These are phyloP conservation scores for Plusia festucae DNA, from an alignment of 2,888 invertebrate genomes.

Conservation along the genomic window DNA sequence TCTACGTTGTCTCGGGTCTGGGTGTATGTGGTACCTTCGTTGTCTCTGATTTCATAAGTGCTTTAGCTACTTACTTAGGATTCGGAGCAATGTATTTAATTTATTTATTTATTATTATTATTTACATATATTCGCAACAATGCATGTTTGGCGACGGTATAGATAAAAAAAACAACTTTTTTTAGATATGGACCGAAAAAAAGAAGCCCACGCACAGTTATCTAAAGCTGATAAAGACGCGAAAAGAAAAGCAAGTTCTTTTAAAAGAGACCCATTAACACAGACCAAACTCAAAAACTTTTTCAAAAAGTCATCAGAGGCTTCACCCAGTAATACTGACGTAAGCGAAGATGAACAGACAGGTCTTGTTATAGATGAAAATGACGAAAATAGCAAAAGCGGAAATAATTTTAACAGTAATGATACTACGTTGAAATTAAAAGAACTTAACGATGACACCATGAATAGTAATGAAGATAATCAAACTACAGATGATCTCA, in stretches of 20 bases:
- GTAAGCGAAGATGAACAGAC: conserved; percentile 76
- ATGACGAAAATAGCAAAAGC: conserved; percentile 55
- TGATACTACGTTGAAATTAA: conserved; percentile 72
- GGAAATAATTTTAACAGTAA: conserved; percentile 51
- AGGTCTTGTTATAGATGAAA: conserved; percentile 76
- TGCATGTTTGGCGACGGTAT: no score
- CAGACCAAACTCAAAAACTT: conserved; percentile 86
- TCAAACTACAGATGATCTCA: conserved; percentile 17
- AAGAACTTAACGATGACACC: conserved; percentile 54
- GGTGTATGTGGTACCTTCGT: no score
- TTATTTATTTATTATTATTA: no score
- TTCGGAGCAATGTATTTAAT: no score
- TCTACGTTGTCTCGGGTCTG: no score
- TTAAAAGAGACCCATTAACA: conserved; percentile 84
- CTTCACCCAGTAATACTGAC: conserved; percentile 64
- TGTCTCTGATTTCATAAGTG: no score
- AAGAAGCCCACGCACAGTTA: conserved; percentile 64
- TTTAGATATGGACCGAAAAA: conserved; percentile 62
- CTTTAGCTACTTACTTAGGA: no score
- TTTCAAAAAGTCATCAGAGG: conserved; percentile 75
- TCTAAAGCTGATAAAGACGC: conserved; percentile 84
- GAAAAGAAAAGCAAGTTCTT: conserved; percentile 83
- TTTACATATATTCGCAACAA: no score
- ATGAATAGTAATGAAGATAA: conserved; percentile 15
- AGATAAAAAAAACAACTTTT: no score